A percentile compares a stretch with the other conserved stretches of the same genome.
phyloP scores from a whole-genome alignment of 2,113 vertebrate genomes.

The Seriola quinqueradiata region DNA sequence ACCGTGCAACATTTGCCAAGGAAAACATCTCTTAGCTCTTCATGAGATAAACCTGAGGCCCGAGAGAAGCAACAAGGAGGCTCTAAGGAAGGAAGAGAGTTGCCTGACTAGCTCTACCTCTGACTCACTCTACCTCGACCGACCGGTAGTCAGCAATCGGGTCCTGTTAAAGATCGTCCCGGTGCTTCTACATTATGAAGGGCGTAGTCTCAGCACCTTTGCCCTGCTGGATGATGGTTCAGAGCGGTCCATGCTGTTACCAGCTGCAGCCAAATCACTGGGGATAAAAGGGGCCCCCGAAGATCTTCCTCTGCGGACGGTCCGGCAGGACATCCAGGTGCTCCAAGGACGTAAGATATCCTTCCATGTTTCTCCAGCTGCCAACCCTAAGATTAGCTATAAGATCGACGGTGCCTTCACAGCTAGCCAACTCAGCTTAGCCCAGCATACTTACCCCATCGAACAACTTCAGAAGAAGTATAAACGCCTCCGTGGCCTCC shows the following conservation, averaged over 20 bases:
- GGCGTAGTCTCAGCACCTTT: neutral
- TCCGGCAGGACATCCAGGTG: too few relatives aligned
- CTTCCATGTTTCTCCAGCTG: neutral
- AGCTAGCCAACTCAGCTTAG: neutral
- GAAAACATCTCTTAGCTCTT: neutral
- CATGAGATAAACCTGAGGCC: slow-evolving; percentile 11
- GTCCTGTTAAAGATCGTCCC: slow-evolving; percentile 1
- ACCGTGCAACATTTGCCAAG: neutral
- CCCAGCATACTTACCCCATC: slow-evolving; percentile 9
- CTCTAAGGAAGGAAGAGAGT: too few relatives aligned
- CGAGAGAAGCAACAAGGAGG: neutral
- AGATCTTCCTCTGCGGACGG: too few relatives aligned
- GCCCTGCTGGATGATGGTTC: slow-evolving; percentile 20
- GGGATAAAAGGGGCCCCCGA: neutral
- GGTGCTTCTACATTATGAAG: neutral
- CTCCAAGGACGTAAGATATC: too few relatives aligned
- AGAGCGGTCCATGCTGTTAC: slow-evolving; percentile 17
- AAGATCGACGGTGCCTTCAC: slow-evolving; percentile 3
- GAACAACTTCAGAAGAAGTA: slow-evolving; percentile 2
- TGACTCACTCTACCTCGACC: slow-evolving; percentile 3
- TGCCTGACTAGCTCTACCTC: neutral
- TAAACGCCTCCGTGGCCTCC: neutral
- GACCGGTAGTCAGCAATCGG: neutral
- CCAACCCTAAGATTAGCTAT: neutral
- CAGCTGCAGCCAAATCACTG: neutral